A percentile compares a stretch with the other conserved stretches of the same genome.
Evolutionary conservation across 2,888 invertebrate genomes (phyloP).

Genomic region (Ectropis crepuscularia): DNA sequence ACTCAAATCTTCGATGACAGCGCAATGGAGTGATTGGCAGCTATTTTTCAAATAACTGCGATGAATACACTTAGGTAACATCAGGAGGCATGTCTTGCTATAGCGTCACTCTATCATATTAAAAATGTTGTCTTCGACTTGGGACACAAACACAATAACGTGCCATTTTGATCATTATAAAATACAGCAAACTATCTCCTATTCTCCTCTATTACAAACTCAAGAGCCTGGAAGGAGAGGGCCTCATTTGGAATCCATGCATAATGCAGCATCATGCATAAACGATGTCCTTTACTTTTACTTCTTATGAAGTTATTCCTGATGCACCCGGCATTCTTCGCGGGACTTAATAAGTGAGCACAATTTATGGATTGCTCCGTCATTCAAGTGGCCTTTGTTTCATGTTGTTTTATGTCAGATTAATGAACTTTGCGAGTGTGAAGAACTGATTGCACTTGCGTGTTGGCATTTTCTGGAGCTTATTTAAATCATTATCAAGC

Average conservation of each 20-base stretch:
- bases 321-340: conserved; percentile 52
- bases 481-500: too few relatives aligned
- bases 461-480: conserved; percentile 33
- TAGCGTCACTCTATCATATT: too few relatives aligned
- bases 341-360: conserved; percentile 48
- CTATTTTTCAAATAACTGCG: too few relatives aligned
- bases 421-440: conserved; percentile 26
- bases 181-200: conserved; percentile 50
- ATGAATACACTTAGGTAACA: too few relatives aligned
- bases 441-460: conserved; percentile 27
- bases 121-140: too few relatives aligned
- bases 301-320: conserved; percentile 59
- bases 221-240: conserved; percentile 43
- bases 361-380: conserved; percentile 51
- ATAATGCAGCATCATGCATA: conserved; percentile 78
- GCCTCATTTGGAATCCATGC: conserved; percentile 68
- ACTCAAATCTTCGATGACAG: too few relatives aligned
- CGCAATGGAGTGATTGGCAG: too few relatives aligned
- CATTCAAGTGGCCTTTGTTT: conserved; percentile 41
- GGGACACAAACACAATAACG: too few relatives aligned
- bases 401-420: conserved; percentile 10
- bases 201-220: conserved; percentile 63
- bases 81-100: too few relatives aligned
- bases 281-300: conserved; percentile 69
- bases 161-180: conserved; percentile 19